phyloP scores from a whole-genome alignment of 2,888 invertebrate genomes.

The Drosophila melanocephala region DNA sequence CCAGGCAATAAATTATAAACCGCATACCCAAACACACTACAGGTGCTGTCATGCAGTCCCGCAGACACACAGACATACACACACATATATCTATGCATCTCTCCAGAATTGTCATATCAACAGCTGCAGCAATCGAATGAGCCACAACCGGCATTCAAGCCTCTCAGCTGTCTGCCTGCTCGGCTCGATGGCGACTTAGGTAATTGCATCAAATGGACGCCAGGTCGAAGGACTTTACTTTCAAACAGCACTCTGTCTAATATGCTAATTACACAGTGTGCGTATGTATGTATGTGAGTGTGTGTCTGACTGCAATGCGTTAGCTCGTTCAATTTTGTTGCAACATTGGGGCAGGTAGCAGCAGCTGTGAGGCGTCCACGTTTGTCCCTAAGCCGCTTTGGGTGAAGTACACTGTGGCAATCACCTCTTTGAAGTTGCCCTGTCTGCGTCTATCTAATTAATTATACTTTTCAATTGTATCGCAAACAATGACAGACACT shows the following conservation, averaged over 20 bases:
- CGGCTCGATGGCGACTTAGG: conserved; percentile 63
- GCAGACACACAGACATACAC: conserved; percentile 17
- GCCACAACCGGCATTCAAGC: conserved; percentile 24
- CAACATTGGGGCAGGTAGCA: conserved; percentile 47
- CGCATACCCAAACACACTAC: conserved; percentile 14
- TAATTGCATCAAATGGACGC: conserved; percentile 71
- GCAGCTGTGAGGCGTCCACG: conserved; percentile 27
- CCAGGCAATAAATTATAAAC: conserved; percentile 64
- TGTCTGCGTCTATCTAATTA: conserved; percentile 67
- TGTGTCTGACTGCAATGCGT: conserved; percentile 70
- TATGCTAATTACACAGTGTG: conserved; percentile 74
- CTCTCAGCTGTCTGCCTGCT: conserved; percentile 13
- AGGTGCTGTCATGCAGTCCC: conserved; percentile 9
- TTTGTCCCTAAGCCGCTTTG: conserved; percentile 50
- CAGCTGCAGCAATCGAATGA: conserved; percentile 49
- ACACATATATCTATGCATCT: not conserved
- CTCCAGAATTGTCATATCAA: conserved; percentile 68
- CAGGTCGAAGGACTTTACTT: conserved; percentile 47
- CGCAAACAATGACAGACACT: conserved; percentile 75
- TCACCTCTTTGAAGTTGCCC: conserved; percentile 2
- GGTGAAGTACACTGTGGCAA: conserved; percentile 18
- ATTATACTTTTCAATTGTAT: conserved; percentile 78
- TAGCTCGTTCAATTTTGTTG: conserved; percentile 61
- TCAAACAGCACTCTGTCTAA: conserved; percentile 55
- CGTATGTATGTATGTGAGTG: conserved; percentile 3